A percentile compares a stretch with the other conserved stretches of the same genome.
phyloP scores from a whole-genome alignment of 2,888 invertebrate species.

The Drosophila seclusa region DNA sequence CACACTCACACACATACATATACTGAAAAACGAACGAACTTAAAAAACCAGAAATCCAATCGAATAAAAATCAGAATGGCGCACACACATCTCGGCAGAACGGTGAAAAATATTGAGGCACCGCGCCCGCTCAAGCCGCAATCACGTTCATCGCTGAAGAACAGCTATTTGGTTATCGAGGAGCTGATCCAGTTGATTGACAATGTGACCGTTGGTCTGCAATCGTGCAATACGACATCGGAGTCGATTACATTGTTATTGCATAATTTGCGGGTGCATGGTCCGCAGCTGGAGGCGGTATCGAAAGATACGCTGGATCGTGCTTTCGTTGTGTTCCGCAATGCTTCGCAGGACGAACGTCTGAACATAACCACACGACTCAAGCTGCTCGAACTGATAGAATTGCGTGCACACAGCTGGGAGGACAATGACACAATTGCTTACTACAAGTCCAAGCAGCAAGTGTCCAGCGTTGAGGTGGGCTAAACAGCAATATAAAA shows the following conservation, averaged over 20 bases:
- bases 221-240: slow-evolving; percentile 89
- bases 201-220: slow-evolving; percentile 91
- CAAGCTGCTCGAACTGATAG: slow-evolving; percentile 95
- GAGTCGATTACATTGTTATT: slow-evolving; percentile 91
- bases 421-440: slow-evolving; percentile 93
- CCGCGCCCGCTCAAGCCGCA: slow-evolving; percentile 90
- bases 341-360: slow-evolving; percentile 94
- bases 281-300: slow-evolving; percentile 92
- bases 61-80: slow-evolving; percentile 76
- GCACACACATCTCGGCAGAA: slow-evolving; percentile 89
- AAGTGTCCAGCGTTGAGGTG: slow-evolving; percentile 87
- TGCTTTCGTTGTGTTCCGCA: slow-evolving; percentile 93
- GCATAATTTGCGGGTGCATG: slow-evolving; percentile 92
- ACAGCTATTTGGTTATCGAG: slow-evolving; percentile 88
- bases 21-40: slow-evolving; percentile 45
- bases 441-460: slow-evolving; percentile 90
- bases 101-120: slow-evolving; percentile 90
- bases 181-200: slow-evolving; percentile 93
- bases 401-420: slow-evolving; percentile 96
- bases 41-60: slow-evolving; percentile 39
- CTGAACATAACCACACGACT: slow-evolving; percentile 94
- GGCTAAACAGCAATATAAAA: slow-evolving; percentile 10
- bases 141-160: slow-evolving; percentile 85
- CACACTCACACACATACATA: slow-evolving; percentile 27
- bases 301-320: slow-evolving; percentile 94